A percentile compares a stretch with the other conserved stretches of the same genome.
Evolutionary conservation across 2,888 invertebrate genomes (phyloP).

Genomic region (Cephonodes hylas): DNA sequence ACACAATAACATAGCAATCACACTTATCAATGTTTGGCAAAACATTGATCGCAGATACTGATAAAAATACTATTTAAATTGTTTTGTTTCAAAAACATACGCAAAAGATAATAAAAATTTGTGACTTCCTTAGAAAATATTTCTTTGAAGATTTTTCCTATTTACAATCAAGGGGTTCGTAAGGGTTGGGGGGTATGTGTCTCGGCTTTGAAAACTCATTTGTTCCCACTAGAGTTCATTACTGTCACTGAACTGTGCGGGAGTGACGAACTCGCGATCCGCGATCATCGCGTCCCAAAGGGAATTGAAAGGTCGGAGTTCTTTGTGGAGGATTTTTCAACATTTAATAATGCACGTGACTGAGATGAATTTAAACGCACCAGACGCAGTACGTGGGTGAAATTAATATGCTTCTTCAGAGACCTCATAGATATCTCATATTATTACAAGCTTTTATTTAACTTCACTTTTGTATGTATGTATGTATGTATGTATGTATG

Average conservation of each 20-base stretch:
- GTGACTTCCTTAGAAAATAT: neutral
- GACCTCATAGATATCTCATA: too few relatives aligned
- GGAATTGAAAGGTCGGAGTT: neutral
- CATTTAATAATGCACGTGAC: neutral
- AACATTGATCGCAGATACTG: too few relatives aligned
- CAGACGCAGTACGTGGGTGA: too few relatives aligned
- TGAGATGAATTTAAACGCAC: neutral
- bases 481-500: too few relatives aligned
- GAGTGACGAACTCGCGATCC: slow-evolving; percentile 7
- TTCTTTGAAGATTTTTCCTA: neutral
- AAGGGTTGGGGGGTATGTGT: neutral
- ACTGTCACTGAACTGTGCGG: slow-evolving; percentile 8
- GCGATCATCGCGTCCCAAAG: slow-evolving; percentile 1
- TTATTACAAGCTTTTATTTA: too few relatives aligned
- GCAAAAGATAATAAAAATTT: too few relatives aligned
- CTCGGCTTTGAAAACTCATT: slow-evolving; percentile 11
- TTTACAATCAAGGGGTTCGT: neutral
- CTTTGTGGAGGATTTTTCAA: neutral
- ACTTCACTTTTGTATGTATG: too few relatives aligned
- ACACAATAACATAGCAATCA: too few relatives aligned
- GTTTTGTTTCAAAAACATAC: too few relatives aligned
- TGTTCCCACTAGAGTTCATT: slow-evolving; percentile 8
- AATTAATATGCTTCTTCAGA: too few relatives aligned
- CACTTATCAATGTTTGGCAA: too few relatives aligned
- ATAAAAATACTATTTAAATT: too few relatives aligned